Evolutionary conservation across 1,140 invertebrate genomes (phyloP), one percentile per base, ranked within the genome.

Genomic region (Delia radicum): DNA sequence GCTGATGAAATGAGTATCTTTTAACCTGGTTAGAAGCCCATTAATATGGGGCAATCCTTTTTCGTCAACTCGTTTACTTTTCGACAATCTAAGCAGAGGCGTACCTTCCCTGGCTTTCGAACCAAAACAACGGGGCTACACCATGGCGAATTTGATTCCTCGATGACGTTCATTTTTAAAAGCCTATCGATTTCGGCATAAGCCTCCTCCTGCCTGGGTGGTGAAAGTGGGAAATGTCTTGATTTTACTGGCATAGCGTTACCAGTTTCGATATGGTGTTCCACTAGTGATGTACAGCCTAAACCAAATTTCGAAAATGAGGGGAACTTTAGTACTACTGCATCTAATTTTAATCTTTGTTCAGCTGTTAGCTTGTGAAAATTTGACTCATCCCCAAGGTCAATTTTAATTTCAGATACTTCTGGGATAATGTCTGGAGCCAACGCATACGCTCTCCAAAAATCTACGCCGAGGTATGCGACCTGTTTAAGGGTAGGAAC

Each of bases 1-100:
- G 73, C 80, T 72, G 81, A 74, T 74, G 18, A 24, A 74, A 10
- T 72, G 12, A 5, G 69, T 62, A 15, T 62, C n/a, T 15, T 62
- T 18, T 26, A 62, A 62, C 24, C 55, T 62, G 24, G 5, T 62
- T 6, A 62, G 55, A 15, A 62, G 55, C 4, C 55, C 55, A 62
- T 62, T 62, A 6, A 62, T 62, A 15, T 62, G 15, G 7, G 5
- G 55, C n/a, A 15, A 69, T 69, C 65, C 27, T 69, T 69, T 26
- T 69, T 69, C 15, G 65, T 69, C 29, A 69, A 15, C 8, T 5
- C 5, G n/a, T 69, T 69, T 4, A 69, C 8, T 31, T 69, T 69
- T 7, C 65, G 4, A 15, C 15, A 69, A 26, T 69, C 65, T n/a
- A 69, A 31, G 26, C 65, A 69, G 10, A 69, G 55, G 5, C 55